A percentile compares a stretch with the other conserved stretches of the same genome.
phyloP scores from a whole-genome alignment of 2,797 vertebrate species.

The Morus bassanus region DNA sequence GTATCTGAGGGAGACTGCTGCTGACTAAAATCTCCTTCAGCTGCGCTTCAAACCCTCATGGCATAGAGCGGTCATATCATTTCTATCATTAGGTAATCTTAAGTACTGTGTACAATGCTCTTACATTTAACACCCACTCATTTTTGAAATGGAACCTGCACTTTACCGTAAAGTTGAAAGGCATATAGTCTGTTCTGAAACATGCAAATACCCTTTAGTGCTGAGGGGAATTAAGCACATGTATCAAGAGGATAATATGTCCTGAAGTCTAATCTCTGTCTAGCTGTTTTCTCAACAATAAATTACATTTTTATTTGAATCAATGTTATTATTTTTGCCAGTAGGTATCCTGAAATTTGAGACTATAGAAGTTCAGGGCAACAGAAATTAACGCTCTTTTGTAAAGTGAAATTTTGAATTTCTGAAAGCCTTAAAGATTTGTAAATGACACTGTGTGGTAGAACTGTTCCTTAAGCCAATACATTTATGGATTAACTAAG shows the following conservation, averaged over 20 bases:
- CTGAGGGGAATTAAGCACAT: conserved; percentile 2
- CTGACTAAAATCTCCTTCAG: not conserved
- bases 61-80: not conserved
- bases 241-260: not conserved
- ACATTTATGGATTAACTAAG: not conserved
- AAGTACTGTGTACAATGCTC: not conserved
- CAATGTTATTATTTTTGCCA: not conserved
- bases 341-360: not conserved
- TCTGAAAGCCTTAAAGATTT: not conserved
- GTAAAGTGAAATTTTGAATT: not conserved
- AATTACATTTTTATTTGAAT: not conserved
- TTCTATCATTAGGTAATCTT: not conserved
- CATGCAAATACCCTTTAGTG: not conserved
- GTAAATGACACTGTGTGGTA: not conserved
- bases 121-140: not conserved
- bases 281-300: not conserved
- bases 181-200: not conserved
- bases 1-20: not conserved
- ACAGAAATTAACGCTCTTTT: not conserved
- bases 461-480: not conserved
- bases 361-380: not conserved
- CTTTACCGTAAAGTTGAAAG: not conserved
- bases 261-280: not conserved
- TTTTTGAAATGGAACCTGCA: not conserved
- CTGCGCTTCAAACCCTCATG: not conserved